Evolutionary conservation across 1,140 invertebrate species (phyloP), one percentile per base, ranked within the genome.

Genomic region (Calephelis nemesis): DNA sequence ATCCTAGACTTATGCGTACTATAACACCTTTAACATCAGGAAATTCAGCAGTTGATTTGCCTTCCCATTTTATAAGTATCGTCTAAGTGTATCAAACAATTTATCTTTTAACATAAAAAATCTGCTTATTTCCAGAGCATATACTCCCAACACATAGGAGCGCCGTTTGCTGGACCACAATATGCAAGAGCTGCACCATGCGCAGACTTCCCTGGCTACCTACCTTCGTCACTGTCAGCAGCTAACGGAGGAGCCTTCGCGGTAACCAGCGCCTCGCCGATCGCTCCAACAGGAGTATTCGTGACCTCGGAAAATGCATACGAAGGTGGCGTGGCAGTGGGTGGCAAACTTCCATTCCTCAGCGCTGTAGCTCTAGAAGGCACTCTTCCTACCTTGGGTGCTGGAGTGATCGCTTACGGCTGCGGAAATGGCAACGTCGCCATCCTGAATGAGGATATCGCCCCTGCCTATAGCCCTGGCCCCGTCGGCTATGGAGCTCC

Each of bases 291-390:
- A 9, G 70, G 67, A 19, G 62, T 69, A 9, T 52, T 62, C 42
- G 66, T 69, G 49, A 50, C 50, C 5, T 65, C 63, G 0, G 63
- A 65, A 13, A 65, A 48, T 49, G 63, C 63, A 0, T 40, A 50
- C 19, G 47, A 39, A 48, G 49, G 49, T 50, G n/a, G n/a, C 7
- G 49, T 50, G n/a, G 5, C 68, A 1, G 79, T 83, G 2, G 49
- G 65, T 62, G 83, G 83, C 3, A 65, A 69, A 19, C 47, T 85
- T 11, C 79, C 81, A 5, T 82, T 82, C 70, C 58, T 83, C 8
- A 73, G 74, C 0, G 68, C 75, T 7, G 77, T 82, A 0, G 70
- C 74, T 39, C 50, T 85, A 7, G 82, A 84, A 63, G 83, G 83
- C 3, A 45, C 70, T n/a, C 63, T 85, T 7, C 74, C 80, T 5